phyloP scores from a whole-genome alignment of 2,113 vertebrate genomes.

The Himantopus leucocephalus region DNA sequence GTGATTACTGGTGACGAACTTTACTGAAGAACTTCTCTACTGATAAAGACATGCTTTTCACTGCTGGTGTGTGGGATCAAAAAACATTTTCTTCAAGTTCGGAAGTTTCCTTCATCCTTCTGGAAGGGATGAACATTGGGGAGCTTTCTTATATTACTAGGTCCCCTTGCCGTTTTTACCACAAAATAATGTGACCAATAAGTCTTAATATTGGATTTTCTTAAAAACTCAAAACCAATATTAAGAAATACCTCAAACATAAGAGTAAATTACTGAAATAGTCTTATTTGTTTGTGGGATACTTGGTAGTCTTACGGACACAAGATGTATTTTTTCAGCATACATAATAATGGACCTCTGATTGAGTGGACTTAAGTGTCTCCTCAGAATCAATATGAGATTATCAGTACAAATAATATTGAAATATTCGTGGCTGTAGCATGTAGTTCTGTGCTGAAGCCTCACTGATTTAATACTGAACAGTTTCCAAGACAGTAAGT shows the following conservation, averaged over 20 bases:
- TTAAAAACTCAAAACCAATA: not conserved
- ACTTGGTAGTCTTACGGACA: not conserved
- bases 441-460: not conserved
- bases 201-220: not conserved
- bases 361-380: no score
- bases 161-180: not conserved
- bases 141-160: not conserved
- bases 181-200: not conserved
- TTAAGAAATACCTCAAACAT: not conserved
- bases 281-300: not conserved
- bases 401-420: fast-evolving
- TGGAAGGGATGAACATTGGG: not conserved
- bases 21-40: not conserved
- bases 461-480: not conserved
- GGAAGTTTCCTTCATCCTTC: not conserved
- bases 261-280: not conserved
- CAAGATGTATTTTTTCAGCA: not conserved
- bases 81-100: not conserved
- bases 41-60: not conserved
- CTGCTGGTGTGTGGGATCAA: not conserved
- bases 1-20: not conserved
- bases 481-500: not conserved
- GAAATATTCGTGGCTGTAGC: not conserved
- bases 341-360: not conserved
- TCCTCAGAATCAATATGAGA: not conserved